Evolutionary conservation across 1,140 invertebrate genomes (phyloP), one percentile per base, ranked within the genome.

Genomic region (Cotesia typhae): DNA sequence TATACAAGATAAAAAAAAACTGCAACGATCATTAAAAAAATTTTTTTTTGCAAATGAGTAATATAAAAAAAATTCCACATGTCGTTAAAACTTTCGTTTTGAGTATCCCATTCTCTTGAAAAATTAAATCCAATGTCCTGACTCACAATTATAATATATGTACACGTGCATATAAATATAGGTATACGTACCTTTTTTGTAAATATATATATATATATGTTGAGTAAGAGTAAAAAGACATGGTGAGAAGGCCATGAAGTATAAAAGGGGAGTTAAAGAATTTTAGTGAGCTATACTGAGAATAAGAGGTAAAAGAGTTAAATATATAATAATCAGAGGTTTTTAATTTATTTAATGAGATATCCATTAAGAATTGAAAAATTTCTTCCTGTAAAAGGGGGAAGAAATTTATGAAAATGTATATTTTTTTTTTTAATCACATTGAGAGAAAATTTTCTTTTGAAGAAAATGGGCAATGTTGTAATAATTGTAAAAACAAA

Each of bases 151-250:
- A 47, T 47, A 47, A 47, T 47, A 47, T 47, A 47, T 47, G 38
- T 41, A 41, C 38, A 41, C 9, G 9, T 41, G 9, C 9, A 53
- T 59, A 36, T 36, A 35, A 59, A 17, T 38, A 36, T 38, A 7
- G 12, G 60, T 37, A 37, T 59, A 69, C 60, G 9, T 69, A 14
- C 67, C 55, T 55, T 69, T n/a, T 59, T 36, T 69, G 37, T 67
- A 53, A 2, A 20, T 37, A 37, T 14, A 14, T 37, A 37, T 37
- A 37, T 59, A 38, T 65, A 28, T 51, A 41, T 65, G 63, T 64
- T 71, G 35, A 65, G 63, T 66, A 71, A 65, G 70, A 71, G 70
- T 72, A 72, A 72, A 72, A 72, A 64, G 70, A 65, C 70, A 66
- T 14, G 64, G 20, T 60, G 36, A 47, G 70, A 71, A 71, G 70